Base-by-base conservation (phyloP, 2,888 invertebrate genomes). In the Abscondita cerata region DNA sequence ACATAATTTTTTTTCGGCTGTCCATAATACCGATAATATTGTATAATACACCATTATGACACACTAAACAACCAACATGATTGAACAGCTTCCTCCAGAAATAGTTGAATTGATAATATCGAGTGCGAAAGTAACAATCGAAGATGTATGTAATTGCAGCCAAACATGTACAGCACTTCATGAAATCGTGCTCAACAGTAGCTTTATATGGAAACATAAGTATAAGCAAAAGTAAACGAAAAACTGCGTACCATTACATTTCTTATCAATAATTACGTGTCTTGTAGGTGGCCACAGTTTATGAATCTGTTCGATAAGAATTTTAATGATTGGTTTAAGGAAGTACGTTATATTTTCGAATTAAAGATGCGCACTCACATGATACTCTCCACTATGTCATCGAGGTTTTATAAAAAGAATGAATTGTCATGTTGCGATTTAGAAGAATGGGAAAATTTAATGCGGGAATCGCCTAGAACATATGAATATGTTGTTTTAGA, bases 111-210 rank as follows among this genome's bases (percentile, higher is more conserved):
- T 74, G 25, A 75, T 80, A 53, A 64, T 79, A 62, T 73, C 65
- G 8, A 62, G 66, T 54, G 59, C 68, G 11, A 69, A 62, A 48
- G 62, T 80, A 56, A 71, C 64, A 6, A 69, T 78, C 31, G 67
- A 73, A 67, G 87, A 87, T 74, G 80, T 86, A 41, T 60, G 84
- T 11, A 81, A 81, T 71, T 84, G 87, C 68, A 80, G 83, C 15
- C 70, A 78, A 51, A 84, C 86, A 13, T 87, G 85, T 75, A 83
- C 81, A 69, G 80, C 80, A 34, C 83, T 84, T 59, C 75, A 83
- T 68, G 77, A 81, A 59, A 71, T 83, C 52, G 77, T 86, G 1
- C 76, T 75, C 44, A 80, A 80, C 47, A 82, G 79, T 66, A 82
- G 81, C 66, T 77, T 78, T 64, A 73, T 83, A 11, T 84, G 84